Conservation (phyloP, 2,797 vertebrate species). For the Gila robusta region DNA sequence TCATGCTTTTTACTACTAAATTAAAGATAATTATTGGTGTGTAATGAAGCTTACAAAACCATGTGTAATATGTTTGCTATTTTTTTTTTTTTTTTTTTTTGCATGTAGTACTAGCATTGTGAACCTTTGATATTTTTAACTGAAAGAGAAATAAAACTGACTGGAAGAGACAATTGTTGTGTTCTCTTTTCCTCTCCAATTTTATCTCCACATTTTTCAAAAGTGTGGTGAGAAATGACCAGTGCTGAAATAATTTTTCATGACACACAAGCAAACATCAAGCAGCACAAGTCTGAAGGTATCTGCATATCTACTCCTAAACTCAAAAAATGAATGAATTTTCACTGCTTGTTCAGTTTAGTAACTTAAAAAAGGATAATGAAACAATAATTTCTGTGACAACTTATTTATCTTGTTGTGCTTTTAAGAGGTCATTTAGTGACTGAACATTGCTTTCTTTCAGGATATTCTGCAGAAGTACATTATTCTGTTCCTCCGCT, state of each 20-base stretch:
- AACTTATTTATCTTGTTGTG: not conserved
- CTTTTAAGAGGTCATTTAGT: not conserved
- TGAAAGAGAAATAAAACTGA: not conserved
- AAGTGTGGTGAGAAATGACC: not conserved
- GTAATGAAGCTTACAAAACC: not conserved
- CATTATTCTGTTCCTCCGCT: not conserved
- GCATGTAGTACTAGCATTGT: not conserved
- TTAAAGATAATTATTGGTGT: not conserved
- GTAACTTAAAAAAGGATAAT: not conserved
- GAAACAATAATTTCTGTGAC: not conserved
- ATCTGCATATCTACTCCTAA: not conserved
- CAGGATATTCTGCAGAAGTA: constrained; percentile 1
- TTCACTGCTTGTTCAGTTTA: not conserved
- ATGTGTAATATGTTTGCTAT: not conserved
- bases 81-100: not conserved
- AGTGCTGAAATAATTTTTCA: not conserved
- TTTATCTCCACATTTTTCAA: not conserved
- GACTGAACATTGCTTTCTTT: not conserved
- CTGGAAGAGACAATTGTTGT: not conserved
- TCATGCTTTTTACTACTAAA: not conserved
- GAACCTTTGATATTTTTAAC: not conserved
- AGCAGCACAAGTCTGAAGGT: constrained; percentile 4
- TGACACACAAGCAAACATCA: not conserved
- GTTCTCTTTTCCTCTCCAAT: not conserved
- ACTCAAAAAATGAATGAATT: accelerated